Evolutionary conservation across 2,113 vertebrate species (phyloP), one percentile per base, ranked within the genome.

Genomic region (Theristicus caerulescens): DNA sequence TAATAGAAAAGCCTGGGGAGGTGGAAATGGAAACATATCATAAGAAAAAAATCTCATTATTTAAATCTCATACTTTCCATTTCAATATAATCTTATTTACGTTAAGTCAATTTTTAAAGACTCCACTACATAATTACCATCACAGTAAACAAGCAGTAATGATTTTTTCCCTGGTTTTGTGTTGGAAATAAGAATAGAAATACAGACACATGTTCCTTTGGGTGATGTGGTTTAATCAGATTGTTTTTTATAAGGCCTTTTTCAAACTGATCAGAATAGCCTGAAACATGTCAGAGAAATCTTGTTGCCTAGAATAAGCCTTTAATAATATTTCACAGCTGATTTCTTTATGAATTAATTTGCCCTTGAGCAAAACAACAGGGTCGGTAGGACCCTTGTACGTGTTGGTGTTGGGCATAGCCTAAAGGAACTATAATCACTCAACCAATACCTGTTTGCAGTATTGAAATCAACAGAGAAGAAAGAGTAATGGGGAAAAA

Each of bases 231-330:
- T 89, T 94, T 93, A 91, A 82, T 96, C 70, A 89, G 84, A 49
- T 15, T 93, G 55, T 7, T 54, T 94, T 97, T 96, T 94, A 85
- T 58, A 95, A 87, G 26, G 59, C 46, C 71, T 93, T 96, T 96
- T 92, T 81, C 77, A 92, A 97, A 96, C 62, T 83, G 81, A 95
- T 97, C 85, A 90, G 90, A 92, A 88, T 91, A 97, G 64, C 64
- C 91, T 88, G 91, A 96, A 92, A 77, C 4, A 21, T 31, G 59
- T 77, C 87, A 91, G 77, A 73, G 84, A 94, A 96, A 87, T 52
- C 51, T 61, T 91, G 29, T 78, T 94, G 65, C 40, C 52, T 61
- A 70, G 40, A 87, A 62, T 87, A 85, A 97, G 32, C 64, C 55
- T 87, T 89, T 87, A 89, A 95, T 95, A 94, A 74, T 69, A 74